Base-by-base conservation (phyloP, 2,113 vertebrate genomes). In the Pithys albifrons region DNA sequence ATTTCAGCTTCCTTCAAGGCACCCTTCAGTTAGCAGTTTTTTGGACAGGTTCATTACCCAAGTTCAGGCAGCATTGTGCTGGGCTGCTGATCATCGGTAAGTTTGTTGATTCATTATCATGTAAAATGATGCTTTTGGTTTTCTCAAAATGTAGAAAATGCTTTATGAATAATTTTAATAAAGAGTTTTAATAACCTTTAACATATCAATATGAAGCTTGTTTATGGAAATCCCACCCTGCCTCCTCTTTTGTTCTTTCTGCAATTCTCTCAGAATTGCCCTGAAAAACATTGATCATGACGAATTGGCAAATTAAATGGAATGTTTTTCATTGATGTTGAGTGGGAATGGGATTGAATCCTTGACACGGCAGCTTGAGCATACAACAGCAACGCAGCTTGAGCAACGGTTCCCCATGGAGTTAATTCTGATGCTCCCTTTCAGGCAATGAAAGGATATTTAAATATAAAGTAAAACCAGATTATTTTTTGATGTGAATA, bases 1-100 rank as follows among this genome's bases (percentile, higher is more conserved):
- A 86, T 98, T 98, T 95, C 98, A 97, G 67, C 98, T 99, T 80
- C 99, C 99, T 61, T 99, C 99, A 73, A 98, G 94, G 52, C 98
- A 98, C 93, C 99, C 98, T 6, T 97, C 96, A 12, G 95, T 99
- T 73, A 93, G 96, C 41, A 89, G 93, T 61, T 98, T 99, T 93
- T 98, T 99, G 58, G 88, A 98, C 66, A 96, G 96, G 33, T 97
- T 99, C 45, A 39, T 90, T 43, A 92, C 95, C 7, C 98, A 98
- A 75, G 97, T 98, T 85, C 97, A 98, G 91, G 96, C 97, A 64
- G 95, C 97, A 49, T 89, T 98, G 96, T 67, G 20, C 77, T 95
- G 97, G 97, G 90, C 93, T 41, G 20, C 78, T 3, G 85, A 89
- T 80, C 71, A 64, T 80, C 19, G 41, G 98, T 98, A 93, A 98